Evolutionary conservation across 2,797 vertebrate genomes (phyloP), one percentile per base, ranked within the genome.

Genomic region (Mus caroli): DNA sequence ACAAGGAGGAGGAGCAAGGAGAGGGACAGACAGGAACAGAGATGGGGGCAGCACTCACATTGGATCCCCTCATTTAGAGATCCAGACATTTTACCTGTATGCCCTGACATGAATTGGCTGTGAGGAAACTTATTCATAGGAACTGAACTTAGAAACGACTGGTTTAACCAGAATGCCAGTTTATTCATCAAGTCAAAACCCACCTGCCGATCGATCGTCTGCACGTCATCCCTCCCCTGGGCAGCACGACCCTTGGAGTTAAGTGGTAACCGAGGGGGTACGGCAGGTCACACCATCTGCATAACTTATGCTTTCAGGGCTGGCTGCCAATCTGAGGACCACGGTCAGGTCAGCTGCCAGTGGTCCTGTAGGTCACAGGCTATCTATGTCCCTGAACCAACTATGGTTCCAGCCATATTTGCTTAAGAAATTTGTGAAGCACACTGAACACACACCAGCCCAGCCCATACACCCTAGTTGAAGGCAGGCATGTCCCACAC

Each of bases 191-290:
- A 75, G 52, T 58, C 71, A 86, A 31, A 96, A 62, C 34, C 56
- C 40, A 58, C 1, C 26, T 82, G 26, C 73, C n/a, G n/a, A n/a
- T n/a, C 13, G 43, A 1, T 24, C 73, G 3, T 26, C 26, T 11
- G 12, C 24, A 31, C 1, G 13, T n/a, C 40, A 0, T 17, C 22
- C 40, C n/a, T 54, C 37, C 52, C 31, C 24, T 0, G 1, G 46
- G 82, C 13, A 14, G 7, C 6, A 22, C 31, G 50, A 77, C 10
- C 0, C 1, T 3, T 31, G 37, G 90, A 28, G 20, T 40, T 64
- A 20, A 5, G 13, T 28, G 9, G 2, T 8, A 19, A 28, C 19
- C n/a, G 4, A 22, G 8, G 10, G 6, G 17, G 8, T 19, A 1
- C 20, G 28, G 26, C 13, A 78, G 58, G 46, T 26, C 22, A n/a